Conservation (phyloP, 2,797 vertebrate species). For the Macropus fuliginosus region DNA sequence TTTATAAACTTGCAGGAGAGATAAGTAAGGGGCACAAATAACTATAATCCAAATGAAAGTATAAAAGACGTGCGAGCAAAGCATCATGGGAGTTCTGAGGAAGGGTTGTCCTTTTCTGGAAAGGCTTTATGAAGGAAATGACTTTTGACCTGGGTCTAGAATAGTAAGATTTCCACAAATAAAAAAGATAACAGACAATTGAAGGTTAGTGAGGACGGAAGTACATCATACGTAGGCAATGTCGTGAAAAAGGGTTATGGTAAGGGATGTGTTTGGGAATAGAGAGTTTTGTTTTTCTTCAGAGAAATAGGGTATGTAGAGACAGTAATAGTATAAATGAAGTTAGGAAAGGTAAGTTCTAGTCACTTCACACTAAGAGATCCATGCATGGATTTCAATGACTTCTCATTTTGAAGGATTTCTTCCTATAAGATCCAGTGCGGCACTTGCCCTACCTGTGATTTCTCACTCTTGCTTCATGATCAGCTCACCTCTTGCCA, state of each 20-base stretch:
- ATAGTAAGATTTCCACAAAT: neutral
- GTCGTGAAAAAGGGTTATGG: neutral
- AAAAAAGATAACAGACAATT: neutral
- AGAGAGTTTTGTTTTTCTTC: neutral
- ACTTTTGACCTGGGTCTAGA: neutral
- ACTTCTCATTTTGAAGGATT: neutral
- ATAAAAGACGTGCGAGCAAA: neutral
- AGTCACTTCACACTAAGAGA: neutral
- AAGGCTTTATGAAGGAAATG: neutral
- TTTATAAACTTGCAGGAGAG: neutral
- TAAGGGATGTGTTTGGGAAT: neutral
- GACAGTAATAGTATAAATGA: neutral
- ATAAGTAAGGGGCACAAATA: neutral
- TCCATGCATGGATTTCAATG: neutral
- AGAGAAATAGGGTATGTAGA: neutral
- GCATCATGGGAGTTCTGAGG: neutral
- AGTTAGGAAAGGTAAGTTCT: neutral
- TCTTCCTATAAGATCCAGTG: neutral
- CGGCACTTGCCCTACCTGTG: neutral
- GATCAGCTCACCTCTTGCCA: neutral
- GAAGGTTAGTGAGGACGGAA: neutral
- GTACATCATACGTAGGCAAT: neutral
- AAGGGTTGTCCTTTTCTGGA: neutral
- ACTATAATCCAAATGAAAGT: neutral
- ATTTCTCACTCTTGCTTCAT: neutral